phyloP scores from a whole-genome alignment of 2,797 vertebrate species.

The Dendrocincla tyrannina region DNA sequence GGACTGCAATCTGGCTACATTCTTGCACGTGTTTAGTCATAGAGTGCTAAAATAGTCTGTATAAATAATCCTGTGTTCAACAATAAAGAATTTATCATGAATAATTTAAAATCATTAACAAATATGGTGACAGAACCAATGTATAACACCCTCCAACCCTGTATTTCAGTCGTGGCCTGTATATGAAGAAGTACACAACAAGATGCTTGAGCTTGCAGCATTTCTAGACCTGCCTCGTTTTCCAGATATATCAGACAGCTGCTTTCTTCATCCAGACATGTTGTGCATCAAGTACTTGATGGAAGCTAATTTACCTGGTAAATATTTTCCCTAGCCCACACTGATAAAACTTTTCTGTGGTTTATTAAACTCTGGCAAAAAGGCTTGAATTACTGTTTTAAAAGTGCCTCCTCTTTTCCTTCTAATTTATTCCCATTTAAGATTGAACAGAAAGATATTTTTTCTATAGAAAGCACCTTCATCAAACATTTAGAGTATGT shows the following conservation, averaged over 20 bases:
- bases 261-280: slow-evolving; percentile 85
- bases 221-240: slow-evolving; percentile 86
- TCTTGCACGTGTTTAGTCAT: neutral
- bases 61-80: neutral
- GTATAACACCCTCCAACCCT: neutral
- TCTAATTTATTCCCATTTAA: slow-evolving; percentile 2
- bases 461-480: neutral
- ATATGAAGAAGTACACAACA: slow-evolving; percentile 76
- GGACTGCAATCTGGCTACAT: neutral
- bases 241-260: slow-evolving; percentile 82
- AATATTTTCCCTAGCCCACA: neutral
- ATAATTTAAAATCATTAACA: neutral
- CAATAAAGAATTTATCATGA: neutral
- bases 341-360: slow-evolving; percentile 1
- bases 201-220: slow-evolving; percentile 71
- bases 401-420: neutral
- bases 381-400: neutral
- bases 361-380: slow-evolving; percentile 21
- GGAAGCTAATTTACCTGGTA: slow-evolving; percentile 92
- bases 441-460: neutral
- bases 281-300: slow-evolving; percentile 88
- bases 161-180: slow-evolving; percentile 81
- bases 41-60: neutral
- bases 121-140: neutral
- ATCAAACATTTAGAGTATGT: neutral